phyloP scores from a whole-genome alignment of 2,888 invertebrate genomes.

The Diogma glabrata region DNA sequence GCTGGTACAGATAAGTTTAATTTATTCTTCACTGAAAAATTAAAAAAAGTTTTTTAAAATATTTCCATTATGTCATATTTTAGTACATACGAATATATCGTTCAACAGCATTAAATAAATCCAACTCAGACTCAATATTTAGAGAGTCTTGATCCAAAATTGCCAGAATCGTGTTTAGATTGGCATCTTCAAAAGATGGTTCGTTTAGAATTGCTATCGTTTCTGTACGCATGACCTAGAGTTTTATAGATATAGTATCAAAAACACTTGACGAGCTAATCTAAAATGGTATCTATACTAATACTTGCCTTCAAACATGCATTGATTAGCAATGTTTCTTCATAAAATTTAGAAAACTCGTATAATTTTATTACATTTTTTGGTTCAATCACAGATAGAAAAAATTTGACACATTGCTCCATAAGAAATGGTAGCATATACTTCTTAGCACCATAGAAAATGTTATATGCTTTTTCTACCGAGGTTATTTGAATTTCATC shows the following conservation, averaged over 20 bases:
- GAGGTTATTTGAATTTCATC: constrained; percentile 68
- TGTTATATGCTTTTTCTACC: constrained; percentile 75
- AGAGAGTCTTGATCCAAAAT: constrained; percentile 64
- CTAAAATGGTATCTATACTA: no score
- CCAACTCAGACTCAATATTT: constrained; percentile 62
- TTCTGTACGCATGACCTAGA: constrained; percentile 61
- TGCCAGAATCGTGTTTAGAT: constrained; percentile 59
- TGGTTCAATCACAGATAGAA: constrained; percentile 58
- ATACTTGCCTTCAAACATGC: constrained; percentile 58
- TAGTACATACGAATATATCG: constrained; percentile 49
- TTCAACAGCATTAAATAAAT: constrained; percentile 62
- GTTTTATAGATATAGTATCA: no score
- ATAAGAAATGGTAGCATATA: constrained; percentile 77
- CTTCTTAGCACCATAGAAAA: constrained; percentile 81
- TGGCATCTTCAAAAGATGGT: constrained; percentile 65
- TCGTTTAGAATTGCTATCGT: constrained; percentile 65
- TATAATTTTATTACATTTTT: constrained; percentile 75
- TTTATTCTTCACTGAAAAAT: no score
- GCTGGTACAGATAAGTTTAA: no score
- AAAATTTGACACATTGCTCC: constrained; percentile 67
- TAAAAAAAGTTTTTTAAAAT: no score
- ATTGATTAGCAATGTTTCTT: constrained; percentile 68
- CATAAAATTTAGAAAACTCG: constrained; percentile 76
- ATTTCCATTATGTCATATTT: not conserved
- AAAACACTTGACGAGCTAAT: constrained; percentile 1